Evolutionary conservation across 2,888 invertebrate genomes (phyloP), one percentile per base, ranked within the genome.

Genomic region (Drosophila histrio): DNA sequence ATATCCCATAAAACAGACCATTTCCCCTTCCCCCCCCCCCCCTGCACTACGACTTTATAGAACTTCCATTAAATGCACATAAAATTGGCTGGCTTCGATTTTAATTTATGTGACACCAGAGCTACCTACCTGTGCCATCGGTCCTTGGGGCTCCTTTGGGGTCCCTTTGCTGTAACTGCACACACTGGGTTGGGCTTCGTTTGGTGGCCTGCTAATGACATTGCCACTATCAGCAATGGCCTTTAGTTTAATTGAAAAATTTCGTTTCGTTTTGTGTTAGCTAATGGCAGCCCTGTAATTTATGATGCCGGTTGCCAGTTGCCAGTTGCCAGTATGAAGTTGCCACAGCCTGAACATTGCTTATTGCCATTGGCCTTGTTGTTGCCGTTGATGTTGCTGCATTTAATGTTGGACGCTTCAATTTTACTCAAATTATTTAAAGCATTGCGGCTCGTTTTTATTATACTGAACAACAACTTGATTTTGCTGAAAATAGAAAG

Each of bases 241-340:
- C 82, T 74, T 82, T 82, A 75, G 77, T 85, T 82, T 79, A 82
- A 82, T 82, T 82, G 79, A 82, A 82, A 82, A 82, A 64, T 85
- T 79, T 74, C 79, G 68, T 85, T 79, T 74, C 79, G 68, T 77
- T 85, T 72, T 82, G 74, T 79, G 62, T 64, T 73, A 76, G 74
- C 81, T 70, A 84, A 80, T 80, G 81, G 84, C 81, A 72, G 52
- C 47, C 54, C 24, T 56, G 81, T 77, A 77, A 82, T 82, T 82
- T 82, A 82, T 82, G 77, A 77, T 61, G 49, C 36, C 62, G 63
- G 46, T 49, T 56, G 50, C 50, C 43, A 41, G 21, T 43, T 43
- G 1, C 53, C 54, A 64, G 39, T 49, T 46, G 49, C 52, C 28
- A 32, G n/a, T 32, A 13, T 32, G 43, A 52, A 60, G 38, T 49